Evolutionary conservation across 2,888 invertebrate species (phyloP), one percentile per base, ranked within the genome.

Genomic region (Cyclophora albipunctata): DNA sequence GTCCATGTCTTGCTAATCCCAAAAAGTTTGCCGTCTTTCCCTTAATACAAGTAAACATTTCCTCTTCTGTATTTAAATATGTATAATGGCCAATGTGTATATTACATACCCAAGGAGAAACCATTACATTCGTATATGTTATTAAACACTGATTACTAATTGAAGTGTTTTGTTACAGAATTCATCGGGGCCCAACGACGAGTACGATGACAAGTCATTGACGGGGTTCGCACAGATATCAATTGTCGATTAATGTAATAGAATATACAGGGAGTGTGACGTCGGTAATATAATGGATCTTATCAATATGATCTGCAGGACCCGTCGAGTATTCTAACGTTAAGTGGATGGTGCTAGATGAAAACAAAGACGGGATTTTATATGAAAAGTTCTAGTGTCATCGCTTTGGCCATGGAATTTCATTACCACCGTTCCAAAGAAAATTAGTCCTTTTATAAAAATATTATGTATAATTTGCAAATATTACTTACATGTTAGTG

Each of bases 201-300:
- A 94, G 55, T 95, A 96, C 46, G 98, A 98, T 76, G 98, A 98
- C 79, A 97, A 97, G 77, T 93, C 97, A 42, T 90, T 99, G 60
- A 93, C 98, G 78, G 99, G 99, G 62, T 99, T 95, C 87, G 99
- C 99, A 72, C 98, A 98, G 90, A 95, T 99, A 78, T 96, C 97
- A 58, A 94, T 98, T 73, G 92, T 94, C 56, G 96, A 96, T 84
- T 96, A 91, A 49, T 20, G 20, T 20, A 20, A 20, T 20, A 20
- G 20, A 20, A 20, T 20, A 40, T 3, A 7, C 3, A 44, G 5
- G 5, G 40, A 45, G 34, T 7, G 34, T 37, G 33, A 3, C 5
- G 20, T 34, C 7, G 5, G 34, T 44, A 34, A 20, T 47, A 20
- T 42, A 42, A 34, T 34, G 37, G 4, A 37, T 37, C 37, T 37